Conservation (phyloP, 2,113 vertebrate genomes). For the Craseonycteris thonglongyai region DNA sequence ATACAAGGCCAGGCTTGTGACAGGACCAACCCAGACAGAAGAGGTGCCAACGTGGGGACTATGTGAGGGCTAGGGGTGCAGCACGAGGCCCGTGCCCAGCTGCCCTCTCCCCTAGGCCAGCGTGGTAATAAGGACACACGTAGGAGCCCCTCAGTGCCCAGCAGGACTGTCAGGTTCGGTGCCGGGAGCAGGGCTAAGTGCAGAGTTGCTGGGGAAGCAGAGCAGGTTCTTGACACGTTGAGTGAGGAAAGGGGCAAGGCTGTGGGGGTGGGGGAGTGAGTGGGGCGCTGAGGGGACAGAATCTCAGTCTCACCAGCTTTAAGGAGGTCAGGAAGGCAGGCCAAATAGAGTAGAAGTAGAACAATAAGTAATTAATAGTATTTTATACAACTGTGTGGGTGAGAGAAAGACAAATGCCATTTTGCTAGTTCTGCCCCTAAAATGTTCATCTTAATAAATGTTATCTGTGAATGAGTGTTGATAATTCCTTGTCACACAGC, state of each 20-base stretch:
- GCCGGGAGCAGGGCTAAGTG: neutral
- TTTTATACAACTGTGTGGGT: neutral
- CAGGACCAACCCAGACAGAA: neutral
- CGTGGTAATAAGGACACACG: neutral
- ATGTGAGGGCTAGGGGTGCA: rapidly evolving
- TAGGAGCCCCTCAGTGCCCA: neutral
- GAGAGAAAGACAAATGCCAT: neutral
- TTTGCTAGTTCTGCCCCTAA: neutral
- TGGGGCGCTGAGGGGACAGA: rapidly evolving
- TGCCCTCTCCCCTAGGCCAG: neutral
- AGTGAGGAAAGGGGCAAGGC: neutral
- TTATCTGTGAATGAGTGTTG: neutral
- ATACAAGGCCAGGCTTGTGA: neutral
- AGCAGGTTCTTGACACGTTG: neutral
- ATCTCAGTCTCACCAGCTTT: neutral
- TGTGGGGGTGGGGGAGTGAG: neutral
- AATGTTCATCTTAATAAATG: neutral
- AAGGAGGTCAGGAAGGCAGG: neutral
- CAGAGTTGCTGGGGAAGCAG: too few species aligned
- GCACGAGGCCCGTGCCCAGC: rapidly evolving
- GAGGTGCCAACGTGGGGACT: rapidly evolving
- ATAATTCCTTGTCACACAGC: neutral
- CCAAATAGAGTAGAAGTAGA: neutral
- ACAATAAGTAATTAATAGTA: neutral
- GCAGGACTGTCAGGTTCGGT: neutral